Evolutionary conservation across 2,888 invertebrate genomes (phyloP).

Genomic region (Philereme vetulata): DNA sequence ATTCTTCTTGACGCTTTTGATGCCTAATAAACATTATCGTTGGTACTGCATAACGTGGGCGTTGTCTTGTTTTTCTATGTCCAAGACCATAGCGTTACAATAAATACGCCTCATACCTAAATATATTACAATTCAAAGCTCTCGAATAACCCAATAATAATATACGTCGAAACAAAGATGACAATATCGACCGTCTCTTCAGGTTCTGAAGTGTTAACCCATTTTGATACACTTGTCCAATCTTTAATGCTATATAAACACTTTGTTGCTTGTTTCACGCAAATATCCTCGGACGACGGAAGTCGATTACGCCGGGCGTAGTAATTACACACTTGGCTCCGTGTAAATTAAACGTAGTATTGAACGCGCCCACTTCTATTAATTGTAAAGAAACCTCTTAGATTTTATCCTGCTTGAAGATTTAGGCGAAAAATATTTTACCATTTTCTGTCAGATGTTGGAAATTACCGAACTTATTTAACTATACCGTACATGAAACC

Average conservation of each 20-base stretch:
- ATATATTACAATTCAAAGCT: constrained; percentile 1
- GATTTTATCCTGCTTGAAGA: neutral
- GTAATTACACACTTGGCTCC: neutral
- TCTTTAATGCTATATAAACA: neutral
- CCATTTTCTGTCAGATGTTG: neutral
- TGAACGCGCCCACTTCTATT: neutral
- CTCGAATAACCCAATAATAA: neutral
- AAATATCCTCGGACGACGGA: neutral
- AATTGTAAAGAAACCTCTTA: neutral
- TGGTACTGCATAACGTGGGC: too few relatives aligned
- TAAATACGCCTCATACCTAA: neutral
- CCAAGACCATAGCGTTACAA: neutral
- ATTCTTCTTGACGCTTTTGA: constrained; percentile 4
- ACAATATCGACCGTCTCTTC: neutral
- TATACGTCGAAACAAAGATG: constrained; percentile 4
- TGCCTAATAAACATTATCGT: neutral
- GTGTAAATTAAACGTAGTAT: neutral
- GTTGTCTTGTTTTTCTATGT: neutral
- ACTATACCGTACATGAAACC: neutral
- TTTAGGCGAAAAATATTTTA: neutral
- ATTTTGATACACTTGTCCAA: constrained; percentile 5
- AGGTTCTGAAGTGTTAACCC: constrained; percentile 2
- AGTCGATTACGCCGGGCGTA: neutral
- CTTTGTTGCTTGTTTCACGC: neutral
- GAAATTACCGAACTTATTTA: neutral